Percentiles rank a stretch among this genome's conserved stretches.
Evolutionary conservation across 2,888 invertebrate species (phyloP).

Genomic region (Watsonalla binaria): DNA sequence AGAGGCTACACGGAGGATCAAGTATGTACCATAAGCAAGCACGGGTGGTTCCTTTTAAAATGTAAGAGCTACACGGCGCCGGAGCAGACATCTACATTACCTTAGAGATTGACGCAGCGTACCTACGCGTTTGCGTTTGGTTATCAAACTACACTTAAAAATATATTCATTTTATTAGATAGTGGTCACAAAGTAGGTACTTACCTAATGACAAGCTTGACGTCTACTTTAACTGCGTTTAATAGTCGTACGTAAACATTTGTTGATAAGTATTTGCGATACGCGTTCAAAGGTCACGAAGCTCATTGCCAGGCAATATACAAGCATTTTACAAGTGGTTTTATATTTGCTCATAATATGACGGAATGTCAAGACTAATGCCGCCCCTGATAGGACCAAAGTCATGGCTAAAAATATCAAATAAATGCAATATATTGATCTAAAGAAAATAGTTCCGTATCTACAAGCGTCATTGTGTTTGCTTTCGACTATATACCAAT

Average conservation of each 20-base stretch:
- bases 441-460: neutral
- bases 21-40: no score
- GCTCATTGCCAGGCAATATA: conserved; percentile 46
- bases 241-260: conserved; percentile 45
- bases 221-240: conserved; percentile 12
- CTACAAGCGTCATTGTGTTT: no score
- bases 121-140: no score
- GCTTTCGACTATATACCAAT: no score
- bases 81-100: no score
- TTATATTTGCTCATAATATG: conserved; percentile 33
- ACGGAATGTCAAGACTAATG: conserved; percentile 47
- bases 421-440: neutral
- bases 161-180: neutral
- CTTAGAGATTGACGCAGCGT: no score
- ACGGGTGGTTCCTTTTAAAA: no score
- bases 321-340: conserved; percentile 45
- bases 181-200: neutral
- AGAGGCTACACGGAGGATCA: no score
- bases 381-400: conserved; percentile 20
- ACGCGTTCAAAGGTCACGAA: conserved; percentile 51
- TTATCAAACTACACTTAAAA: no score
- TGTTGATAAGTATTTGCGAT: conserved; percentile 45
- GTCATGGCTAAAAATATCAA: conserved; percentile 23
- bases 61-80: no score
- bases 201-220: conserved; percentile 3